Evolutionary conservation across 1,140 invertebrate species (phyloP), one percentile per base, ranked within the genome.

Genomic region (Zaprionus ornatus): DNA sequence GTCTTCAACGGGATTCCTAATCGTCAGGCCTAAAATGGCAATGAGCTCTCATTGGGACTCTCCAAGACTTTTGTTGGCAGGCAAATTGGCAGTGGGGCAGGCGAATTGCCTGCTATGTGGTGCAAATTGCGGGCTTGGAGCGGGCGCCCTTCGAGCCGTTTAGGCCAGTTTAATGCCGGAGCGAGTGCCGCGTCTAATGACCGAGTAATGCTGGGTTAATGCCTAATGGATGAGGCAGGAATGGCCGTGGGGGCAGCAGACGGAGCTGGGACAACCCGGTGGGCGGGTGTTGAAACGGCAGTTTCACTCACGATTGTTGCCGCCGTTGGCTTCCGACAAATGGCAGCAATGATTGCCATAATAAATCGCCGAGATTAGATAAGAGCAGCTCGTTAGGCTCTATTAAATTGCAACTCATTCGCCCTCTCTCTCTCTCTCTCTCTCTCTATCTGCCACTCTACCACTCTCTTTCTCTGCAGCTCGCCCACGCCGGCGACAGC

Each of bases 291-390:
- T 88, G 71, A 90, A 88, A 75, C 59, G 76, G 17, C 80, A 70
- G 72, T 71, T 77, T 80, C 70, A 79, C 84, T 87, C 78, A 79
- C 77, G 77, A 79, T 62, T 71, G 57, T 64, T 63, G 69, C 62
- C 56, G 63, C 77, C 72, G 69, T 84, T 85, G 75, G 82, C 84
- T 88, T 88, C 84, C 84, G 84, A 88, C 84, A 87, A 87, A 88
- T 90, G 71, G 52, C 70, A 62, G 29, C 62, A 65, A 35, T 48
- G 69, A 76, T 76, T 76, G 74, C 74, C 62, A 72, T 72, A 76
- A 72, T 76, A 72, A 76, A 67, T 62, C 52, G 69, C 61, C 29
- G 15, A 45, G 74, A 77, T 77, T 77, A 77, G 74, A 76, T 79
- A 79, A 69, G 56, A 67, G 63, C 70, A 68, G 29, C 72, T 77